Base-by-base conservation (phyloP, 2,113 vertebrate species). In the Cottus gobio region DNA sequence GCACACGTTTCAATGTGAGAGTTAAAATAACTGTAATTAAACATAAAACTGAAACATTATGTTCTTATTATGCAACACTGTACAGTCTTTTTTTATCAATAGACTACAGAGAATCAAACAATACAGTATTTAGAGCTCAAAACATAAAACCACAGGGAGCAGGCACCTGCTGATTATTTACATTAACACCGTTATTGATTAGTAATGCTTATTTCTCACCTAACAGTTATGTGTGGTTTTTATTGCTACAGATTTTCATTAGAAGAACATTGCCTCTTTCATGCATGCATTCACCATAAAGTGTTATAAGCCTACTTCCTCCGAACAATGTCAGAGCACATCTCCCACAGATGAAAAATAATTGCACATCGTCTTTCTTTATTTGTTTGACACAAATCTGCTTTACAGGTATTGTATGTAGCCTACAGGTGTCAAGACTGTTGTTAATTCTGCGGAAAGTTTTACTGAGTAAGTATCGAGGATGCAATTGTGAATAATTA, bases 311-410 rank as follows among this genome's bases (percentile, higher is more conserved):
- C 50, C 34, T 44, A 34, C 74, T 70, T 78, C 79, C 60, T 44
- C 62, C 48, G 24, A 37, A 75, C 82, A 84, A 79, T 84, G 83
- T 89, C 85, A 85, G 48, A 24, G 50, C 28, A 36, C 28, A 81
- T 89, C 64, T 44, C 36, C 15, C 16, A 70, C 61, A 31, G 26
- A 58, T 71, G 58, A 54, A 67, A 67, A 75, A 66, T 80, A 56
- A 79, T 80, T 77, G 20, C 9, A 0, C 18, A 1, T 39, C 54
- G 62, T 77, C 30, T 60, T 80, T 63, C 26, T 78, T 67, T 30
- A 66, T 77, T 80, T 48, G 46, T 71, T 31, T 57, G 69, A 16
- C n/a, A n/a, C n/a, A n/a, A n/a, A n/a, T n/a, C n/a, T n/a, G n/a
- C 69, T 74, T 39, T n/a, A 44, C 44, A 54, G 44, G 57, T 60